Evolutionary conservation across 2,888 invertebrate genomes (phyloP).

Genomic region (Corythucha ciliata): DNA sequence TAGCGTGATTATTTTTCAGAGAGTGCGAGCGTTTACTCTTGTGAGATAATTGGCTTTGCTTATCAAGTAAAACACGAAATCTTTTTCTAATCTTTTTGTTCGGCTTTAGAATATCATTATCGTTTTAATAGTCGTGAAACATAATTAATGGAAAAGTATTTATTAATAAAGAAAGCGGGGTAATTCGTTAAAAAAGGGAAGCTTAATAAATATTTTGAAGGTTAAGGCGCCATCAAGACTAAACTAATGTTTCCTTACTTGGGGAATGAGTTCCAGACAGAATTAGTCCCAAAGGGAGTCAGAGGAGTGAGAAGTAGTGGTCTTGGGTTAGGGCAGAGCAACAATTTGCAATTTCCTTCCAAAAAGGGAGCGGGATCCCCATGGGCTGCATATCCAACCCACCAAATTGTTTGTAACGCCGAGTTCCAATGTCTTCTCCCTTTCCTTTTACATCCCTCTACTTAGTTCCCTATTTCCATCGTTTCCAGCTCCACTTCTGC

Average conservation of each 20-base stretch:
- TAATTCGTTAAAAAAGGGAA: conserved; percentile 16
- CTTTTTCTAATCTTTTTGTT: too few species aligned
- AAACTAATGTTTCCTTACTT: conserved; percentile 26
- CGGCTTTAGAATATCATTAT: too few species aligned
- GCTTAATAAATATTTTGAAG: conserved; percentile 23
- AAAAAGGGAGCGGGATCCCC: conserved; percentile 17
- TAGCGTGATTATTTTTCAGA: too few species aligned
- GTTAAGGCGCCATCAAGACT: conserved; percentile 24
- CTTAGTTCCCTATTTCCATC: too few species aligned
- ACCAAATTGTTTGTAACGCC: conserved; percentile 34
- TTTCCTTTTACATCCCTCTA: too few species aligned
- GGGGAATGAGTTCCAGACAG: conserved; percentile 22
- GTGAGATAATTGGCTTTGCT: too few species aligned
- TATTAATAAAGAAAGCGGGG: too few species aligned
- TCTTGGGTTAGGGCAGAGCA: conserved; percentile 16
- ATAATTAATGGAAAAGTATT: too few species aligned
- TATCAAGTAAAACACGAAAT: too few species aligned
- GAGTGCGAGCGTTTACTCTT: too few species aligned
- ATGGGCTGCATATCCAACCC: conserved; percentile 30
- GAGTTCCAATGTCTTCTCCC: conserved; percentile 21
- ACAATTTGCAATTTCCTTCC: conserved; percentile 26
- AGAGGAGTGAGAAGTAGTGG: not conserved
- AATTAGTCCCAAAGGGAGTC: conserved; percentile 25
- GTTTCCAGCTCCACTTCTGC: too few species aligned
- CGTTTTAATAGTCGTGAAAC: too few species aligned